Evolutionary conservation across 1,140 invertebrate species (phyloP).

Genomic region (Aleiodes sp.): DNA sequence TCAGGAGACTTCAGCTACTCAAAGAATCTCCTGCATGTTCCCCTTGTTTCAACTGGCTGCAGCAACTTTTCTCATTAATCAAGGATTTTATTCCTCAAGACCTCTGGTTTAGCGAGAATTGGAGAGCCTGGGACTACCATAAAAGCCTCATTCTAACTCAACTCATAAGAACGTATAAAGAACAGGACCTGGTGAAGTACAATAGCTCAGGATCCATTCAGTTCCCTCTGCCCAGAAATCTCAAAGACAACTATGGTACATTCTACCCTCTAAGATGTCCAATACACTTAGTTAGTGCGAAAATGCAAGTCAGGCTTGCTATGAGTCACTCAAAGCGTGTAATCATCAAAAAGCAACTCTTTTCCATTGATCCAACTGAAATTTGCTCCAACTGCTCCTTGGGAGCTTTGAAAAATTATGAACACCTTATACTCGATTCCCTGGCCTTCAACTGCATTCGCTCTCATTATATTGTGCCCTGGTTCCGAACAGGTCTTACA

Average conservation of each 20-base stretch:
- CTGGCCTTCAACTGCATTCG: not conserved
- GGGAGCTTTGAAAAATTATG: not conserved
- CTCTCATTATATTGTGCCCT: not conserved
- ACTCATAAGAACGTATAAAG: too few relatives aligned
- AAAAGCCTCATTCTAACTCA: too few relatives aligned
- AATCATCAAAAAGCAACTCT: not conserved
- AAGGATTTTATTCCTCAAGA: too few relatives aligned
- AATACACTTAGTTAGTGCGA: not conserved
- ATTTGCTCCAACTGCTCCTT: not conserved
- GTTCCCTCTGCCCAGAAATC: not conserved
- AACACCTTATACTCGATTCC: not conserved
- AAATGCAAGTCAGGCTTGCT: not conserved
- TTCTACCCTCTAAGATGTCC: not conserved
- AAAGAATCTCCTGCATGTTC: too few relatives aligned
- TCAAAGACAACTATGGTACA: not conserved
- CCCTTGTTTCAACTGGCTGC: too few relatives aligned
- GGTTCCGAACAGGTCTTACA: not conserved
- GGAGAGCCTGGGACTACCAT: too few relatives aligned
- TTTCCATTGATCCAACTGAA: not conserved
- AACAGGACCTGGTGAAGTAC: not conserved
- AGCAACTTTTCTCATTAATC: too few relatives aligned
- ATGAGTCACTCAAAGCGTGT: not conserved
- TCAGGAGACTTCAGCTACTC: too few relatives aligned
- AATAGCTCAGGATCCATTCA: not conserved
- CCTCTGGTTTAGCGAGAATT: too few relatives aligned